Percentiles rank a stretch among this genome's conserved stretches.
phyloP scores from a whole-genome alignment of 1,140 invertebrate species.

The Pogonus chalceus region DNA sequence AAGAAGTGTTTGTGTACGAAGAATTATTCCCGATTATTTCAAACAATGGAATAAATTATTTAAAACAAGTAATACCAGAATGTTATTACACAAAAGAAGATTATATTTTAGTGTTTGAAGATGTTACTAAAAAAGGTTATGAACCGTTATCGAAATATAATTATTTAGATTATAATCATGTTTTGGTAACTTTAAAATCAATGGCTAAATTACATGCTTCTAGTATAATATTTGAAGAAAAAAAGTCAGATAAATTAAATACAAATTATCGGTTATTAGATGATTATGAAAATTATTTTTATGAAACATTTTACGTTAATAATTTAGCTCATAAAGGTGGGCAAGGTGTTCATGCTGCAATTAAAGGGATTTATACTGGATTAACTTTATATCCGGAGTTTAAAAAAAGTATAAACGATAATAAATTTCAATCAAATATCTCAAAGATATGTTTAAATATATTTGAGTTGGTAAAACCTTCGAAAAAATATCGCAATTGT shows the following conservation, averaged over 20 bases:
- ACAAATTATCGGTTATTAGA: constrained; percentile 10
- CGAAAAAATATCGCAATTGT: constrained; percentile 11
- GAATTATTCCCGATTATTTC: constrained; percentile 8
- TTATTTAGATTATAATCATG: constrained; percentile 11
- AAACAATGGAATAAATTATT: neutral
- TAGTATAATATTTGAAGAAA: constrained; percentile 17
- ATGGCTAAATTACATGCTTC: constrained; percentile 20
- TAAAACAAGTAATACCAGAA: constrained; percentile 11
- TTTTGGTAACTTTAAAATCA: constrained; percentile 14
- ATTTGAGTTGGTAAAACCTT: constrained; percentile 11
- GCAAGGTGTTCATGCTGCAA: neutral
- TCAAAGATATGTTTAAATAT: neutral
- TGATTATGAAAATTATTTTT: constrained; percentile 11
- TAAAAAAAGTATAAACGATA: neutral
- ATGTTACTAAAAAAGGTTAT: constrained; percentile 8
- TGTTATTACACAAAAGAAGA: constrained; percentile 17
- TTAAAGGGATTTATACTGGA: neutral
- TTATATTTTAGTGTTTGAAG: constrained; percentile 16
- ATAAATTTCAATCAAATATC: neutral
- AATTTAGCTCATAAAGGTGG: neutral
- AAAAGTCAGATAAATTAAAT: constrained; percentile 8
- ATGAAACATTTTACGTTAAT: constrained; percentile 11
- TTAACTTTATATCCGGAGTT: neutral
- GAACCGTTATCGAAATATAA: neutral
- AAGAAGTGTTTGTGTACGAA: constrained; percentile 17